Conservation (phyloP, 1,140 invertebrate species). For the Drosophila rufa region DNA sequence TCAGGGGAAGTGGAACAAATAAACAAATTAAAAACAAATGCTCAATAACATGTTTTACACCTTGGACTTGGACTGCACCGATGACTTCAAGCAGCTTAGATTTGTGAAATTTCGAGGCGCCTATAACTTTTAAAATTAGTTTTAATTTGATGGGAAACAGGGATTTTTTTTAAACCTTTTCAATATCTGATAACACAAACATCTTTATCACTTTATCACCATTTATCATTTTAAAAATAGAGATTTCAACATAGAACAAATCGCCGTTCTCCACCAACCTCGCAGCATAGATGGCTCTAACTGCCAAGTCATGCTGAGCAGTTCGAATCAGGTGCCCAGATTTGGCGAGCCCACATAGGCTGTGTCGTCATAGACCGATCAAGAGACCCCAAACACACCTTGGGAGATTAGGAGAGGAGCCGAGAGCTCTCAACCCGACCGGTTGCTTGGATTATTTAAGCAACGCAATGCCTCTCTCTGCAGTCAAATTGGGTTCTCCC, state of each 20-base stretch:
- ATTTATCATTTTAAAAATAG: too few relatives aligned
- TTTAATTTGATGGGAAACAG: too few relatives aligned
- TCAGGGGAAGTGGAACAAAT: conserved; percentile 7
- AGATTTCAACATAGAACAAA: too few relatives aligned
- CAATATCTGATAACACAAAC: too few relatives aligned
- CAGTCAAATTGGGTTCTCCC: conserved; percentile 2
- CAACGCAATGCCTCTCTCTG: background rate
- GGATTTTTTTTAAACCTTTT: too few relatives aligned
- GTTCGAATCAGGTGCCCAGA: background rate
- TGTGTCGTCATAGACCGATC: background rate
- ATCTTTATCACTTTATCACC: too few relatives aligned
- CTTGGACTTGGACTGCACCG: background rate
- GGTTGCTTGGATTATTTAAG: conserved; percentile 25
- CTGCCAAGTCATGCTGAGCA: conserved; percentile 7
- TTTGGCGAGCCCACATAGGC: too few relatives aligned
- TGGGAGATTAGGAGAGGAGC: background rate
- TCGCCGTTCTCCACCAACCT: background rate
- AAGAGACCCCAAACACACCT: background rate
- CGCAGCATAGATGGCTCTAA: background rate
- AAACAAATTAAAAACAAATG: conserved; percentile 7
- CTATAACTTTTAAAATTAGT: too few relatives aligned
- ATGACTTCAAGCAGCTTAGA: background rate
- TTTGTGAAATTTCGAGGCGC: background rate
- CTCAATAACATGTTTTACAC: conserved; percentile 9
- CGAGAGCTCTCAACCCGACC: background rate